A percentile compares a stretch with the other conserved stretches of the same genome.
Evolutionary conservation across 2,797 vertebrate genomes (phyloP).

Genomic region (Acanthurus tractus): DNA sequence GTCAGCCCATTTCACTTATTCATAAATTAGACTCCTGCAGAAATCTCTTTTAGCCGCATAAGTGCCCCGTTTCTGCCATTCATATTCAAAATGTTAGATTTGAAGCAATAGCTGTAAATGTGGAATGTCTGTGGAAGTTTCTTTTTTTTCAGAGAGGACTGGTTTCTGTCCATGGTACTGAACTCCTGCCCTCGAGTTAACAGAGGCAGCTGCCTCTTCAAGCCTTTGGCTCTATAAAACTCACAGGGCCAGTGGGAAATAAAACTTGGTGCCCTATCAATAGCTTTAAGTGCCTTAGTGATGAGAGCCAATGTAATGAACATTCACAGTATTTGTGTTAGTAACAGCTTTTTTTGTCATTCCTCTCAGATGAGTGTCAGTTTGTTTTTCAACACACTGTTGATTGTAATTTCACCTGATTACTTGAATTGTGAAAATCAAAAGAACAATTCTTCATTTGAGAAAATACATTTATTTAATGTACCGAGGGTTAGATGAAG

Average conservation of each 20-base stretch:
- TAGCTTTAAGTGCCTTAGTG: slow-evolving; percentile 3
- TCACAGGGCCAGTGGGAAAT: slow-evolving; percentile 37
- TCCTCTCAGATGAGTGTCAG: not conserved
- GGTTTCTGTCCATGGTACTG: slow-evolving; percentile 87
- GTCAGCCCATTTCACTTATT: slow-evolving; percentile 34
- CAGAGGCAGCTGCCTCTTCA: slow-evolving; percentile 13
- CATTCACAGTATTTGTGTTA: not conserved
- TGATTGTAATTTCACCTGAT: not conserved
- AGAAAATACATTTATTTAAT: not conserved
- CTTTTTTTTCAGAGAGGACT: not conserved
- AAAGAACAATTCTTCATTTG: not conserved
- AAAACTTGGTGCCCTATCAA: slow-evolving; percentile 13
- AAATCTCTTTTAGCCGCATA: slow-evolving; percentile 29
- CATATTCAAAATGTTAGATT: slow-evolving; percentile 21
- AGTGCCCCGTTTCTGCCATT: slow-evolving; percentile 24
- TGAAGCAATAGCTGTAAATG: slow-evolving; percentile 2
- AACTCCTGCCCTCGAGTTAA: slow-evolving; percentile 53
- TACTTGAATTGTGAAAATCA: not conserved
- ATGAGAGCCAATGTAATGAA: slow-evolving; percentile 10
- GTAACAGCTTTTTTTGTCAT: not conserved
- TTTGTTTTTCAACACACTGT: too few species aligned
- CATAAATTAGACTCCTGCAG: slow-evolving; percentile 31
- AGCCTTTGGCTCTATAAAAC: slow-evolving; percentile 27
- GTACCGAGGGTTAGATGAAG: not conserved
- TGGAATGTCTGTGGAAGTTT: not conserved